Percentiles rank a stretch among this genome's conserved stretches.
Conservation (phyloP, 2,797 vertebrate species). For the Aphelocoma californica region DNA sequence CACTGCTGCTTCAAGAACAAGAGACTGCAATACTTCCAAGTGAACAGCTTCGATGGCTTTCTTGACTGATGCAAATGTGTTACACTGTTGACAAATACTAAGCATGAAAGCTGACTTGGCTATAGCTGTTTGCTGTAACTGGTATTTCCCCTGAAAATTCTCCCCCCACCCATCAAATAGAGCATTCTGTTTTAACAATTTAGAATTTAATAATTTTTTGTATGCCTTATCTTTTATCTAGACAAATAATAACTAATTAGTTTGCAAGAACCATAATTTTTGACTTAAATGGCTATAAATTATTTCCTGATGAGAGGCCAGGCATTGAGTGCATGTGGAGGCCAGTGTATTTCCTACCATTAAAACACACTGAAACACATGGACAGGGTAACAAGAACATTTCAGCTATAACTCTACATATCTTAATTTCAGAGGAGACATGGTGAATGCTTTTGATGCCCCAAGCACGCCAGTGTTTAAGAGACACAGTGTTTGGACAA, state of each 20-base stretch:
- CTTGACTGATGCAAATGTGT: slow-evolving; percentile 65
- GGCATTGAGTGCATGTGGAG: neutral
- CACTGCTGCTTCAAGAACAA: slow-evolving; percentile 60
- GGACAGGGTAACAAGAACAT: neutral
- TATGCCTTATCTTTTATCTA: neutral
- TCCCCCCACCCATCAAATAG: neutral
- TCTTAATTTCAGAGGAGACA: neutral
- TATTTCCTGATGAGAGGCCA: neutral
- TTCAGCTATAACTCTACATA: neutral
- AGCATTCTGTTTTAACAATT: neutral
- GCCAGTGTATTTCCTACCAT: neutral
- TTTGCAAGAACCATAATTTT: neutral
- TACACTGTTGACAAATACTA: slow-evolving; percentile 62
- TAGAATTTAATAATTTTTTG: neutral
- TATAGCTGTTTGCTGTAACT: slow-evolving; percentile 21
- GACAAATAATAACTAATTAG: neutral
- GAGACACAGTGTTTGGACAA: neutral
- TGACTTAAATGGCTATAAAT: neutral
- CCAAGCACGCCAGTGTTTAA: neutral
- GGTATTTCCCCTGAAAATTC: slow-evolving; percentile 54
- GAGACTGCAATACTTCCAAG: slow-evolving; percentile 56
- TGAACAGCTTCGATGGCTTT: slow-evolving; percentile 60
- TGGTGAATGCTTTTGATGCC: neutral
- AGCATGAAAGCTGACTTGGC: slow-evolving; percentile 53
- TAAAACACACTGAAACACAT: neutral